Evolutionary conservation across 2,888 invertebrate genomes (phyloP), one percentile per base, ranked within the genome.

Genomic region (Drosophila emarginata): DNA sequence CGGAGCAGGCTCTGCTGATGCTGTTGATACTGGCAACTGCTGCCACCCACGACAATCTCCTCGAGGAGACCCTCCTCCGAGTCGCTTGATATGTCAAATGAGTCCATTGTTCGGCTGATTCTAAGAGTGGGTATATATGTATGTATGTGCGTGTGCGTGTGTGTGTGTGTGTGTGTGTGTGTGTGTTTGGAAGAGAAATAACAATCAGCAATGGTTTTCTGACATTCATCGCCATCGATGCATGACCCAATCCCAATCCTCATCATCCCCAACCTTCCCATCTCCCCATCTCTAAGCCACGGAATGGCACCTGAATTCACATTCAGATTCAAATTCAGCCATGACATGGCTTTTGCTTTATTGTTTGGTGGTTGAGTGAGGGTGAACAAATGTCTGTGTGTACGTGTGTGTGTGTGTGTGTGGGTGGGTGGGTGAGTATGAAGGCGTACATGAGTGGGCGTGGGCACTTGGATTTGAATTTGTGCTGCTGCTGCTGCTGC

Each of bases 41-140:
- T 57, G 67, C 89, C 79, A 36, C 90, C 89, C 54, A 92, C 90
- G 65, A 92, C 88, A 79, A 92, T 91, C 86, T 92, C 91, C 78
- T 92, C 92, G 77, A 92, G 91, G 64, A 92, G 80, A 52, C 90
- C 91, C 79, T 90, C 91, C 74, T 92, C 92, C 59, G 91, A 91
- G 79, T 91, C 92, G 88, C 91, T 92, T 73, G 91, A 91, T 85
- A 91, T 89, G 83, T 91, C 91, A 79, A 91, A 91, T 84, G 91
- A 91, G 86, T 91, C 91, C 90, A 90, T 91, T 88, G 91, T 91
- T 77, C 91, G 91, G 79, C 88, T 91, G 76, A 87, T 81, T 79
- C 90, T 90, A 67, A 69, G 65, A 67, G 56, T 57, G 56, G 18
- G 15, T 18, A 40, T 45, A 26, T 18, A 45, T n/a, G n/a, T 45